These are phyloP conservation scores for Premnoplex brunnescens DNA, from an alignment of 2,797 vertebrate genomes.

Conservation along the genomic window DNA sequence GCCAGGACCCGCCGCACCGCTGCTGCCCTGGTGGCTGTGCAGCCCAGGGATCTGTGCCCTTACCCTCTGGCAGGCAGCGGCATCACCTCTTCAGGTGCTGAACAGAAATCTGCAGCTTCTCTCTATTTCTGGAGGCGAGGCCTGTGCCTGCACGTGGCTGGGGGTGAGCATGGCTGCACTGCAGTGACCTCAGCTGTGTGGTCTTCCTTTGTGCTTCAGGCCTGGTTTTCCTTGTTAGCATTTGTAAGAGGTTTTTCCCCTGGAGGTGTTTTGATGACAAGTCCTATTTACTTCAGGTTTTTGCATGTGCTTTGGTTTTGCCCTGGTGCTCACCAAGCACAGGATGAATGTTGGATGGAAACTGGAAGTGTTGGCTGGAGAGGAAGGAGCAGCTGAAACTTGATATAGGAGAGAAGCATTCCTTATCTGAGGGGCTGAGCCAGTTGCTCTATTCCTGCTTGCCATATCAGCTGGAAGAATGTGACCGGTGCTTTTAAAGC, in stretches of 20 bases:
- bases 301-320: neutral
- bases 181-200: fast-evolving
- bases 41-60: fast-evolving
- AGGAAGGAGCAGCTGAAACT: neutral
- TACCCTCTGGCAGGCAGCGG: neutral
- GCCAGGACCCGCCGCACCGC: fast-evolving
- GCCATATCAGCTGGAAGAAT: neutral
- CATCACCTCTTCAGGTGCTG: neutral
- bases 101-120: neutral
- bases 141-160: neutral
- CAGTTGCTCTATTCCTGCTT: neutral
- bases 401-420: neutral
- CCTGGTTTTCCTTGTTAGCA: neutral
- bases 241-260: neutral
- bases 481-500: neutral
- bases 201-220: neutral
- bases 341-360: neutral
- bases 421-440: slow-evolving; percentile 6
- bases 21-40: neutral
- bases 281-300: neutral
- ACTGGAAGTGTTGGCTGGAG: neutral
- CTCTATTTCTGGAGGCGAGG: neutral
- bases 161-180: fast-evolving
- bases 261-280: neutral
- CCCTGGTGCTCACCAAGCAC: neutral